Percentiles rank a stretch among this genome's conserved stretches.
Conservation (phyloP, 2,797 vertebrate genomes). For the Phataginus tetradactyla region DNA sequence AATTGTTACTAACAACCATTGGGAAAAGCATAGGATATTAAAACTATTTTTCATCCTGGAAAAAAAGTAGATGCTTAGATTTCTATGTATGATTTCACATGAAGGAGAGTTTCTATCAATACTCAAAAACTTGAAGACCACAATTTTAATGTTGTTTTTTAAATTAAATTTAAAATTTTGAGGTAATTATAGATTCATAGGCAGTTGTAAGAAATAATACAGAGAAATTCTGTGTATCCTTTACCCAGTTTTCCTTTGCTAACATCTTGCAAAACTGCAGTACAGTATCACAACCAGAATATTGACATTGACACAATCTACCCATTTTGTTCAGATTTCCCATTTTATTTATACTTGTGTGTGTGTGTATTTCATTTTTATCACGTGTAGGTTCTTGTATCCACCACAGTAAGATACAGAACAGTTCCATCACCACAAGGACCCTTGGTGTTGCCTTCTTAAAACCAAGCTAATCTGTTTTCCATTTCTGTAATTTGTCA, state of each 20-base stretch:
- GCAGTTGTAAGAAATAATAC: slow-evolving; percentile 8
- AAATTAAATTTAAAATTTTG: slow-evolving; percentile 16
- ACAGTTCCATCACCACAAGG: background rate
- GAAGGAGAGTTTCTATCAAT: background rate
- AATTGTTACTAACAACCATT: background rate
- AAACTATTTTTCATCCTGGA: slow-evolving; percentile 47
- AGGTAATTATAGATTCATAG: background rate
- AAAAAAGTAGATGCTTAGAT: slow-evolving; percentile 26
- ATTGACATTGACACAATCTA: background rate
- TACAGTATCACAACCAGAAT: background rate
- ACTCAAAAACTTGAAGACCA: background rate
- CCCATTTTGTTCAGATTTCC: slow-evolving; percentile 5
- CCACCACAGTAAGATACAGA: background rate
- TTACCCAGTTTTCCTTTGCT: background rate
- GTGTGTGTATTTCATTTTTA: background rate
- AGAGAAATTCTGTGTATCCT: background rate
- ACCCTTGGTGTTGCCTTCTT: slow-evolving; percentile 5
- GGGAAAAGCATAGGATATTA: background rate
- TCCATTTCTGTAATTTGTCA: slow-evolving; percentile 31
- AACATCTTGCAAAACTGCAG: slow-evolving; percentile 21
- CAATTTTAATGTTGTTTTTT: background rate
- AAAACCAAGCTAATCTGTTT: background rate
- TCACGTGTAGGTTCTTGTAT: background rate
- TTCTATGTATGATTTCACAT: slow-evolving; percentile 29
- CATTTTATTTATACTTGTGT: background rate